A percentile compares a stretch with the other conserved stretches of the same genome.
phyloP scores from a whole-genome alignment of 2,113 vertebrate genomes.

The Pogonocichla stellata region DNA sequence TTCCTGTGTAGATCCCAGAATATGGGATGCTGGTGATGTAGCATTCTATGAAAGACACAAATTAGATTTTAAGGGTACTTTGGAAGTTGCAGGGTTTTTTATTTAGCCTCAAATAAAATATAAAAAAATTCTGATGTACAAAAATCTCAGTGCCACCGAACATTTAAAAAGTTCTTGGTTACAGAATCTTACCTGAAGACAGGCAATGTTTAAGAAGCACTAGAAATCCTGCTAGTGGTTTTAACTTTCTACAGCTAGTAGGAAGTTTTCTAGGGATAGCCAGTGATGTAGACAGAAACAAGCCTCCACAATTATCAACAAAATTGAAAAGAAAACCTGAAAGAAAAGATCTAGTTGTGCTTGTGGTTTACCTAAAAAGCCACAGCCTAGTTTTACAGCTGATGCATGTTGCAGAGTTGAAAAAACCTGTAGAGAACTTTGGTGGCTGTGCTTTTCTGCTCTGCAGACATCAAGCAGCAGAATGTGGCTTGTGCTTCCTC shows the following conservation, averaged over 20 bases:
- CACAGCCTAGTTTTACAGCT: not conserved
- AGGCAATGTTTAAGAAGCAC: not conserved
- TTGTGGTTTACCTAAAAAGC: not conserved
- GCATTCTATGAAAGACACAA: rapidly evolving
- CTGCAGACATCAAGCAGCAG: not conserved
- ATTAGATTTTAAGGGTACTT: not conserved
- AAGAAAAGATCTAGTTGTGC: not conserved
- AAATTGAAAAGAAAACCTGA: not conserved
- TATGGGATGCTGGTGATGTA: not conserved
- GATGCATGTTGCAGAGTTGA: not conserved
- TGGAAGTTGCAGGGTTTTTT: not conserved
- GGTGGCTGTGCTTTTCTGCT: not conserved
- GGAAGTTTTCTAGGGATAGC: not conserved
- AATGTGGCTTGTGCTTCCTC: not conserved
- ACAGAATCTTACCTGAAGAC: not conserved
- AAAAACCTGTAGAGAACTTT: not conserved
- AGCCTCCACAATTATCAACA: not conserved
- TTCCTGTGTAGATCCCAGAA: not conserved
- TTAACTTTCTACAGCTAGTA: not conserved
- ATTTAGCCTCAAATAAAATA: not conserved
- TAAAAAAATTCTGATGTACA: not conserved
- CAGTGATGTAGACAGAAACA: not conserved
- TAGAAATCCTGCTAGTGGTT: not conserved
- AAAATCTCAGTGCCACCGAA: not conserved
- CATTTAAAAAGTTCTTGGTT: not conserved